Evolutionary conservation across 2,888 invertebrate genomes (phyloP), one percentile per base, ranked within the genome.

Genomic region (Tanaodytes sp.): DNA sequence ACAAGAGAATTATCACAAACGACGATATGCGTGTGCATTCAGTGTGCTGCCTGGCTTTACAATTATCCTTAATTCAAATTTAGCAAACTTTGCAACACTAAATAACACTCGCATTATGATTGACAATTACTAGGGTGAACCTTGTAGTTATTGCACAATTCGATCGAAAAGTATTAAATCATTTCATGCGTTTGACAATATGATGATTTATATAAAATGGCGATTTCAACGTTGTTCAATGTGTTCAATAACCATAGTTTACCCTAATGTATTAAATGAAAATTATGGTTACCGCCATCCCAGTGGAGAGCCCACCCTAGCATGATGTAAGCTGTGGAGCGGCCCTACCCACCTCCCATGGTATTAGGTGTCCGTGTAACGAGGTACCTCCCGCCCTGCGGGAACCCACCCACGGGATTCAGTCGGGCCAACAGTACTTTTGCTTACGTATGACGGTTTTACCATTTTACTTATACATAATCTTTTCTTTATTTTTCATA

Each of bases 391-490:
- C 83, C 81, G 81, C 84, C 83, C 81, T 76, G 82, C 82, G 62
- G 68, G 62, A 58, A 82, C 84, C 84, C 82, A 84, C 84, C 81
- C 84, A 81, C 77, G 78, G 83, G 81, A 82, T 79, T 84, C 77
- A 80, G 80, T 83, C 76, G 83, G 84, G 84, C 84, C 84, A 82
- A 84, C 84, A 84, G 84, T 84, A 84, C 84, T 83, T 80, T 81
- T 80, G 82, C 82, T 84, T 63, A 68, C 68, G 68, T 62, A 58
- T 15, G 57, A 68, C 62, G 48, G 42, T 68, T 33, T 62, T 58
- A 62, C 57, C 68, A 59, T 66, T 33, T n/a, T n/a, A n/a, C n/a
- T n/a, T n/a, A n/a, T n/a, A n/a, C n/a, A n/a, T n/a, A n/a, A n/a
- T n/a, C n/a, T n/a, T n/a, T n/a, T n/a, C n/a, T n/a, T n/a, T n/a